Evolutionary conservation across 30 jellyfish, hydroid and myxozoan species (phyloP), one percentile per base, ranked within the genome.

Genomic region (Pelagia noctiluca): DNA sequence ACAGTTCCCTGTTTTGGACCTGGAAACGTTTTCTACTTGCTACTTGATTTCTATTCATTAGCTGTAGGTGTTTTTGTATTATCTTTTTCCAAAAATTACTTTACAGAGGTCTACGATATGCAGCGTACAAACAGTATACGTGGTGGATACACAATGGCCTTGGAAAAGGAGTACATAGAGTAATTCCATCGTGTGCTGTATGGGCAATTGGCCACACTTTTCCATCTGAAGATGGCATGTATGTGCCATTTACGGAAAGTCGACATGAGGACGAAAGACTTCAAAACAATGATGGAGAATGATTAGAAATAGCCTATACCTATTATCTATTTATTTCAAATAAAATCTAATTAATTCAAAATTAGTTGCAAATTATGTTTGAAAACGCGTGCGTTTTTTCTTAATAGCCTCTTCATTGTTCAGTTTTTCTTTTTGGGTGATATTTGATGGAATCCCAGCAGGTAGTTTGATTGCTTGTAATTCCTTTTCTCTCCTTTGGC

Each of bases 161-260:
- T n/a, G n/a, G n/a, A n/a, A n/a, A 86, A 82, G 38, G 69, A 82
- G 0, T 18, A 78, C 31, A 66, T 65, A 80, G 75, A 31, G 87
- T 82, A 64, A 82, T 82, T 29, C 92, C 92, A 36, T 82, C 92
- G 10, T 82, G 92, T 29, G 78, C 92, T 50, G 35, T 62, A 26
- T 70, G 77, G 71, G 76, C 85, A 21, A 82, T 80, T 26, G 60
- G 84, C 28, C 36, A n/a, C n/a, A n/a, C n/a, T n/a, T n/a, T n/a
- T n/a, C n/a, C n/a, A n/a, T n/a, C n/a, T n/a, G n/a, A n/a, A n/a
- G n/a, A n/a, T n/a, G n/a, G n/a, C n/a, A n/a, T n/a, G n/a, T n/a
- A n/a, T n/a, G n/a, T n/a, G n/a, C n/a, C n/a, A n/a, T n/a, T n/a
- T n/a, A n/a, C n/a, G n/a, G n/a, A n/a, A n/a, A n/a, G n/a, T n/a